These are phyloP conservation scores for Amia ocellicauda DNA, from an alignment of 2,113 vertebrate species.

Conservation along the genomic window DNA sequence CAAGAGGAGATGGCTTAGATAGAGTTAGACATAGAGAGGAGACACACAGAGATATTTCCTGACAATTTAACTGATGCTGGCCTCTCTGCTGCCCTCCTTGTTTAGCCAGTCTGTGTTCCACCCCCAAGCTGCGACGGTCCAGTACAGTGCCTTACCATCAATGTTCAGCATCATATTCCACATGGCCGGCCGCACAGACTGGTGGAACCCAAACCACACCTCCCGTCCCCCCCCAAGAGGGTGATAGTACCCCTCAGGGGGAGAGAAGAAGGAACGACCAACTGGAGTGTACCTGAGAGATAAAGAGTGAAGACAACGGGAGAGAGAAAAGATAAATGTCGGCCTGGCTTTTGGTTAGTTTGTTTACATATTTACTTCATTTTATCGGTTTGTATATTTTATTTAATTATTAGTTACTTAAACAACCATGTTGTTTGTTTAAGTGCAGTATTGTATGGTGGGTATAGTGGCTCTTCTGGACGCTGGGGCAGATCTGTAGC, in stretches of 20 bases:
- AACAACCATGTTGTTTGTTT: no score
- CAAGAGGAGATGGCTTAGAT: no score
- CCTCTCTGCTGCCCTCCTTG: no score
- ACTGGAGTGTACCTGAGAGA: constrained; percentile 89
- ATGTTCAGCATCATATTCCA: constrained; percentile 99
- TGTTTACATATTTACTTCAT: no score
- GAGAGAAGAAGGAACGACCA: constrained; percentile 96
- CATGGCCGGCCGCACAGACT: constrained; percentile 97
- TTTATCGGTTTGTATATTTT: no score
- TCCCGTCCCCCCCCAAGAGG: constrained; percentile 95
- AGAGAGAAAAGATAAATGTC: background rate
- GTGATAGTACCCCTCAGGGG: constrained; percentile 96
- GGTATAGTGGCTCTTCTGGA: no score
- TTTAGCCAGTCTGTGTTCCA: no score
- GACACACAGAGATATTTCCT: background rate
- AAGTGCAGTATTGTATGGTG: background rate
- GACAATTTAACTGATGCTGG: no score
- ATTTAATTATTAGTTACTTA: no score
- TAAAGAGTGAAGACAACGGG: background rate
- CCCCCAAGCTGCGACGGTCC: background rate
- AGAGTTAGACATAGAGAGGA: background rate
- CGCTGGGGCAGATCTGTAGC: no score
- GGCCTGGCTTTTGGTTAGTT: no score
- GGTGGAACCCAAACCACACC: constrained; percentile 98
- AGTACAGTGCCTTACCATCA: constrained; percentile 69